Evolutionary conservation across 2,888 invertebrate genomes (phyloP), one percentile per base, ranked within the genome.

Genomic region (Diplazon laetatorius): DNA sequence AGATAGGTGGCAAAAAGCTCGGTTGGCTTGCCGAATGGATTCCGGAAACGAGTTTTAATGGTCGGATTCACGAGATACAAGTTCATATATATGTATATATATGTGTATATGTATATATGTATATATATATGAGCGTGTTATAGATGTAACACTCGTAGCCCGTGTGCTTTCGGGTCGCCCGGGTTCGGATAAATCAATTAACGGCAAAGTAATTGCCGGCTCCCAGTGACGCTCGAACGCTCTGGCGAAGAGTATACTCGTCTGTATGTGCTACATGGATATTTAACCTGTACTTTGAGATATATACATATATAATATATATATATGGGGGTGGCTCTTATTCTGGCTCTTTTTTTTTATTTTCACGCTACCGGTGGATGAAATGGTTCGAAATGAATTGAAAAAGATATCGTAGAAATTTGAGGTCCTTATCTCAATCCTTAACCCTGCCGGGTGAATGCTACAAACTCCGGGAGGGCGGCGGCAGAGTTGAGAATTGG

Each of bases 161-260:
- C 18, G 48, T 46, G 60, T 37, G 55, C 69, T 62, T 42, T 57
- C 42, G 62, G 20, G 52, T 71, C 71, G 66, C 66, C 66, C 55
- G 70, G 25, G 55, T 70, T 55, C 62, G 74, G 74, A 78, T 78
- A 78, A 78, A 78, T 78, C 78, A 78, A 78, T 78, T 78, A 78
- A 75, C 74, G 78, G 70, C 66, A 75, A 78, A 78, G 75, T 78
- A 78, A 78, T 78, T 78, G 78, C 78, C 75, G 71, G 52, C 70
- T 74, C 59, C 42, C 57, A 22, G 59, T 44, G 50, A 25, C 60
- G 44, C 14, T 37, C 50, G 59, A 44, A 42, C 42, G 30, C 42
- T 46, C 25, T 14, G 44, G 42, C 30, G 65, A 39, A 50, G 22
- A 22, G 22, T 22, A 42, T 57, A 71, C 30, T 16, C 14, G 52